Percentiles rank a stretch among this genome's conserved stretches.
Conservation (phyloP, 2,113 vertebrate species). For the Xenopus borealis region DNA sequence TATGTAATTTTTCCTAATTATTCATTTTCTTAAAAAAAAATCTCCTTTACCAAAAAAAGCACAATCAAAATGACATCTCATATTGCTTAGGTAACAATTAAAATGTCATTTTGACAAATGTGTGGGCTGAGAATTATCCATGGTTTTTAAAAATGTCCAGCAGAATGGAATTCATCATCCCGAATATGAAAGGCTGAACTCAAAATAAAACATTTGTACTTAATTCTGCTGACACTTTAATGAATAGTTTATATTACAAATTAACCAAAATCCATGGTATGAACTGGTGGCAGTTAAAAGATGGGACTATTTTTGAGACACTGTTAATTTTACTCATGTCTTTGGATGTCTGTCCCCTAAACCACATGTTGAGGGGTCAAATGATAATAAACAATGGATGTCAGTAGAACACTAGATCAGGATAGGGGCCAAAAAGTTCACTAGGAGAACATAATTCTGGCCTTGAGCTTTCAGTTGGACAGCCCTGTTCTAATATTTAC, state of each 20-base stretch:
- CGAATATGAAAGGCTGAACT: background rate
- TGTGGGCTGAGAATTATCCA: constrained; percentile 31
- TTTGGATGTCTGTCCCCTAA: too few species aligned
- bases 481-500: too few species aligned
- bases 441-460: too few species aligned
- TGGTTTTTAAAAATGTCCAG: constrained; percentile 9
- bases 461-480: too few species aligned
- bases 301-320: too few species aligned
- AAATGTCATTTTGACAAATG: constrained; percentile 42
- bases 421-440: too few species aligned
- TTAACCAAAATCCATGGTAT: too few species aligned
- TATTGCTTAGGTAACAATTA: constrained; percentile 37
- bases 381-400: too few species aligned
- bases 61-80: constrained; percentile 23
- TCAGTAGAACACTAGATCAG: too few species aligned
- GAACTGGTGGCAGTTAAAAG: too few species aligned
- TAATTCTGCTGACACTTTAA: background rate
- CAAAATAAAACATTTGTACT: background rate
- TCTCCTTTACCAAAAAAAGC: constrained; percentile 9
- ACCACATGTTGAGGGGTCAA: too few species aligned
- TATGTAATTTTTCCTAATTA: constrained; percentile 6
- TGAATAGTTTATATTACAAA: background rate
- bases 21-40: constrained; percentile 8
- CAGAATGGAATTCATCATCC: background rate
- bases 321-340: too few species aligned